Percentiles rank a stretch among this genome's conserved stretches.
Evolutionary conservation across 2,888 invertebrate genomes (phyloP).

Genomic region (Hemithea aestivaria): DNA sequence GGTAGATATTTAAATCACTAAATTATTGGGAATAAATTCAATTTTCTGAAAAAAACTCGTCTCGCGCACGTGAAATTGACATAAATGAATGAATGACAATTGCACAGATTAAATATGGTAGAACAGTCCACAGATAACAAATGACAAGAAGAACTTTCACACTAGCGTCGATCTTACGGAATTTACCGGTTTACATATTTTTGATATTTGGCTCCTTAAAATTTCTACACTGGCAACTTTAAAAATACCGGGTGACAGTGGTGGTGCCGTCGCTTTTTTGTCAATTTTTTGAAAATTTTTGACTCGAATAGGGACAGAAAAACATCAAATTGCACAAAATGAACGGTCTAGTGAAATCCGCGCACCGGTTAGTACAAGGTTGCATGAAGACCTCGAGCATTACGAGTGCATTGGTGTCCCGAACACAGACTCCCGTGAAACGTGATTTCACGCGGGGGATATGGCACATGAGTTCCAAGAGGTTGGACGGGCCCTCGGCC

Average conservation of each 20-base stretch:
- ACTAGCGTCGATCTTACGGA: background rate
- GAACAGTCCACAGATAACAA: background rate
- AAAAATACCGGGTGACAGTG: conserved; percentile 19
- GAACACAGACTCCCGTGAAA: conserved; percentile 69
- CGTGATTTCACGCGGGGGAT: conserved; percentile 84
- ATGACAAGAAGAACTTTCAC: background rate
- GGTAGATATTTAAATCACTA: conserved; percentile 20
- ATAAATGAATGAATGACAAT: background rate
- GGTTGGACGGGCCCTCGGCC: conserved; percentile 50
- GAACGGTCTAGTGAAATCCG: conserved; percentile 83
- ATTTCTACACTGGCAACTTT: conserved; percentile 24
- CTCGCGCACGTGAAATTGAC: conserved; percentile 6
- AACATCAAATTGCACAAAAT: conserved; percentile 62
- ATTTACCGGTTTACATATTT: conserved; percentile 4
- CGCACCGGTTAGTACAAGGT: conserved; percentile 71
- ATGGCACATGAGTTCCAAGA: conserved; percentile 84
- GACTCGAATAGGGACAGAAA: conserved; percentile 8
- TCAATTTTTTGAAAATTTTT: conserved; percentile 35
- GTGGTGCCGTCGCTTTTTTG: conserved; percentile 31
- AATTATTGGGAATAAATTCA: conserved; percentile 1
- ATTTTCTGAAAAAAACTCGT: too few relatives aligned
- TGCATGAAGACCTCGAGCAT: conserved; percentile 59
- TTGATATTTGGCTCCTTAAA: background rate
- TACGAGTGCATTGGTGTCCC: conserved; percentile 55
- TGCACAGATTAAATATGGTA: conserved; percentile 1